Evolutionary conservation across 2,888 invertebrate species (phyloP), one percentile per base, ranked within the genome.

Genomic region (Cistogaster globosa): DNA sequence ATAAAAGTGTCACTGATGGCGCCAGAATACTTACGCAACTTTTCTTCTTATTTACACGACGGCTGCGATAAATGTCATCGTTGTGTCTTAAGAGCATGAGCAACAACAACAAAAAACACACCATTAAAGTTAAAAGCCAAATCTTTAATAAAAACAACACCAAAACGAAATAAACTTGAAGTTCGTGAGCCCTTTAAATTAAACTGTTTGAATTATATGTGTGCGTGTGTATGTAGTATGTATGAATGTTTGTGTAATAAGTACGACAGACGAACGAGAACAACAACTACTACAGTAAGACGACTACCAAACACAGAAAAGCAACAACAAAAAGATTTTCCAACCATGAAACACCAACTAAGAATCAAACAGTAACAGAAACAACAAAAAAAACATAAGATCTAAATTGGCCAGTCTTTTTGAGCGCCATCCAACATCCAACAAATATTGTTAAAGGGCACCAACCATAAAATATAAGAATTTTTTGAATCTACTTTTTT

Each of bases 1-100:
- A 87, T 87, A 87, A 87, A 87, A 87, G 79, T 87, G 87, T 87
- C 87, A 87, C 86, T 62, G 76, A 81, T 87, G 87, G 87, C 87
- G 87, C 87, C 87, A 87, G 77, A 67, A 72, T 60, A 82, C 83
- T 86, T 84, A 87, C 78, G 78, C 85, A 85, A 78, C 68, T 78
- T 63, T 62, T 83, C 45, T 65, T 79, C 63, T 71, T 62, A 55
- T 51, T 68, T 77, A 63, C 38, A 67, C 42, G 22, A 57, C 45
- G 55, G 11, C 45, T 22, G 42, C 74, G 74, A 80, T 67, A 67
- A 69, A 69, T 81, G 18, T 78, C 69, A 22, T 78, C 22, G 45
- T 12, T 62, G 55, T 55, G 26, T 63, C 68, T 60, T 45, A 6
- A 58, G 6, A 20, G 3, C 36, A n/a, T 22, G 36, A 57, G 20